These are phyloP conservation scores for Drosophila borealis DNA, from an alignment of 2,888 invertebrate species.

Conservation along the genomic window DNA sequence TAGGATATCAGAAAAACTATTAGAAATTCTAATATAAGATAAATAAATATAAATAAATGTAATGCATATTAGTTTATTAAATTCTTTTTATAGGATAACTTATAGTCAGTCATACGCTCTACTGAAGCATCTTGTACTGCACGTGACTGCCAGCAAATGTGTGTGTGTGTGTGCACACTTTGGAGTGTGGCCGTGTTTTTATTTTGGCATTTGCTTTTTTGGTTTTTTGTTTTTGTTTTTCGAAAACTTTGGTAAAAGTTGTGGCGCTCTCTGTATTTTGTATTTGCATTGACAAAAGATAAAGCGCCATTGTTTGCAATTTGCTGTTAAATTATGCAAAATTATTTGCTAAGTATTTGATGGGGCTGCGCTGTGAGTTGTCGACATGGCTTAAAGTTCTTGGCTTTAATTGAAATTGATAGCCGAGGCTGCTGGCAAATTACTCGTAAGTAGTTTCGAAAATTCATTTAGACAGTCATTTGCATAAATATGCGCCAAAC, in stretches of 20 bases:
- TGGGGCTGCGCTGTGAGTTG: conserved; percentile 7
- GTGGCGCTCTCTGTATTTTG: conserved; percentile 35
- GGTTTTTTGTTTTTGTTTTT: conserved; percentile 28
- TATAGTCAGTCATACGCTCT: not conserved
- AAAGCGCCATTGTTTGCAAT: conserved; percentile 60
- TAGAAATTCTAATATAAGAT: too few relatives aligned
- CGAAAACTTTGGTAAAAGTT: conserved; percentile 62
- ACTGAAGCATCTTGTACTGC: conserved; percentile 33
- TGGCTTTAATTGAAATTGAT: conserved; percentile 66
- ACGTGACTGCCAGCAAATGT: conserved; percentile 61
- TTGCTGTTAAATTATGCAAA: conserved; percentile 57
- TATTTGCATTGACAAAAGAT: conserved; percentile 57
- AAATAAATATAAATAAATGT: too few relatives aligned
- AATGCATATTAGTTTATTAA: not conserved
- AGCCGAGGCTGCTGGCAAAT: conserved; percentile 42
- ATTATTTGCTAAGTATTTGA: conserved; percentile 52
- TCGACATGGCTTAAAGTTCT: conserved; percentile 18
- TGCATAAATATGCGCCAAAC: conserved; percentile 62
- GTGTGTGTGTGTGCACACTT: conserved; percentile 31
- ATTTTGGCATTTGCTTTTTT: conserved; percentile 52
- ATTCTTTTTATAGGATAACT: conserved; percentile 10
- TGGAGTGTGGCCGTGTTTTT: conserved; percentile 38
- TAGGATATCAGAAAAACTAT: too few relatives aligned
- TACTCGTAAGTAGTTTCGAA: conserved; percentile 68
- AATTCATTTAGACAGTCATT: conserved; percentile 72